Evolutionary conservation across 2,113 vertebrate species (phyloP), one percentile per base, ranked within the genome.

Genomic region (Neodontobutis hainanensis): DNA sequence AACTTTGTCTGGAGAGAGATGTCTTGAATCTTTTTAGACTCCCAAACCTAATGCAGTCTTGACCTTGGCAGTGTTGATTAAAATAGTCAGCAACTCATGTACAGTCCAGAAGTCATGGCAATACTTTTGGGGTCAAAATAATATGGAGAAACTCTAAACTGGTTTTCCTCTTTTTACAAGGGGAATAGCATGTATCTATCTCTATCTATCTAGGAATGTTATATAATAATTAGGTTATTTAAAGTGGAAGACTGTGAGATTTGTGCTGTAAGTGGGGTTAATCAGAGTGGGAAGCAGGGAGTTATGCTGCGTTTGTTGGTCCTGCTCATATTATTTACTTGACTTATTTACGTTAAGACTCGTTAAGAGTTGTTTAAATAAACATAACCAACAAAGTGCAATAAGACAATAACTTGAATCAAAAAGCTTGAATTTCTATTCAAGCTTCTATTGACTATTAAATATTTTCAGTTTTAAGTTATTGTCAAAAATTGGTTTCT

Each of bases 271-370:
- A 52, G 19, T 63, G 19, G 27, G 19, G 63, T 46, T 61, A 82
- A 64, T 75, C 38, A 68, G 11, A 75, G 32, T 16, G 27, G 64
- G 61, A 70, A 73, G 43, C 58, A 6, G 66, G 57, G 10, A 64
- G 11, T 75, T 43, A 60, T 12, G 16, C 19, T 66, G 65, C 44
- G 10, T 46, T 61, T 19, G 66, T 47, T 1, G 0, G 40, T 49
- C 61, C 57, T 61, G 51, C n/a, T 64, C 44, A 68, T 65, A 32
- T 38, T 59, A 66, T 73, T 42, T 53, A 19, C 49, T 76, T 48
- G 45, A 7, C 38, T 40, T 50, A 49, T 61, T 48, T 57, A 16
- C 48, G 46, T 76, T 40, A 63, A 8, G 4, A n/a, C n/a, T n/a
- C n/a, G 32, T 53, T 35, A 14, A 35, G 50, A 14, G 8, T n/a